Evolutionary conservation across 2,113 vertebrate species (phyloP).

Genomic region (Aythya baeri): DNA sequence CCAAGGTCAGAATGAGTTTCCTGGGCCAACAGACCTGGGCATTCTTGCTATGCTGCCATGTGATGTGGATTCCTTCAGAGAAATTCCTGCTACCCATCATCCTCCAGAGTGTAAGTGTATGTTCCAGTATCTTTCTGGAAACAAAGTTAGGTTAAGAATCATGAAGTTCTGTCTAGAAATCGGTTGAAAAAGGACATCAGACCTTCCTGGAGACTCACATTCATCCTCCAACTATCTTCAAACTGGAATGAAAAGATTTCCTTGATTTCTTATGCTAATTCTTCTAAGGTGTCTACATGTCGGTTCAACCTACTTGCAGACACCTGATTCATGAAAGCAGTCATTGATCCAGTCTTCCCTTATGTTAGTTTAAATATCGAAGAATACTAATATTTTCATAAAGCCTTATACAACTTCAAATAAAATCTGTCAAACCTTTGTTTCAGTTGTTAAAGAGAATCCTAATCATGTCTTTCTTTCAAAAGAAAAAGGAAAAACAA

Average conservation of each 20-base stretch:
- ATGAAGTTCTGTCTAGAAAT: not conserved
- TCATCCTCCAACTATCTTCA: not conserved
- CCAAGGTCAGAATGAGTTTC: not conserved
- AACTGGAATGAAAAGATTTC: not conserved
- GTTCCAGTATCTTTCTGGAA: not conserved
- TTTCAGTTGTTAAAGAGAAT: not conserved
- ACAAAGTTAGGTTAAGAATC: not conserved
- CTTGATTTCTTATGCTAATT: not conserved
- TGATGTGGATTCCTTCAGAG: not conserved
- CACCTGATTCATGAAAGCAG: not conserved
- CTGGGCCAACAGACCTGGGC: not conserved
- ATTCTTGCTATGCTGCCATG: not conserved
- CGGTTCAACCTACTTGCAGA: not conserved
- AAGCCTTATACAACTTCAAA: not conserved
- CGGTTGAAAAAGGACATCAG: not conserved
- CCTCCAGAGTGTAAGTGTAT: not conserved
- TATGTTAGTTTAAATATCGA: not conserved
- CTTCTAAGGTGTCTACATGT: not conserved
- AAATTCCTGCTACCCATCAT: not conserved
- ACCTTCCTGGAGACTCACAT: not conserved
- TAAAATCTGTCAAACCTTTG: not conserved
- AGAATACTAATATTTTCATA: not conserved
- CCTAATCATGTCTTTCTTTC: not conserved
- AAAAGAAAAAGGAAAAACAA: not conserved
- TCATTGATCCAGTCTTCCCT: not conserved